A percentile compares a stretch with the other conserved stretches of the same genome.
phyloP scores from a whole-genome alignment of 2,797 vertebrate genomes.

The Otus scops region DNA sequence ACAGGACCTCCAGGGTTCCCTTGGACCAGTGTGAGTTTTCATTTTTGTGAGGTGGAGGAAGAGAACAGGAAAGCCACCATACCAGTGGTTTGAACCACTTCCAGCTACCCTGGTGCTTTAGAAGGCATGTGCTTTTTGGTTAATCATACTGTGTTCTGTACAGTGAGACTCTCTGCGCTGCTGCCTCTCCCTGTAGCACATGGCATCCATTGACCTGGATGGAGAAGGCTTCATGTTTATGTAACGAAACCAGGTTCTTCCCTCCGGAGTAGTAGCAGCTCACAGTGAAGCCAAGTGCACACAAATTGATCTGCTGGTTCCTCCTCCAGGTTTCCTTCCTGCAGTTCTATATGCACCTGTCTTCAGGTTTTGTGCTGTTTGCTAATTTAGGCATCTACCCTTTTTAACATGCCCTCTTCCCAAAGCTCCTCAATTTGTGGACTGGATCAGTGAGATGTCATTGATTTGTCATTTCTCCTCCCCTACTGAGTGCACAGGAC shows the following conservation, averaged over 20 bases:
- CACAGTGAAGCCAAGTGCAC: not conserved
- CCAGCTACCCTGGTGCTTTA: not conserved
- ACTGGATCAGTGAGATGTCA: not conserved
- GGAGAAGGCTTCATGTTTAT: not conserved
- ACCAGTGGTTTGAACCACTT: not conserved
- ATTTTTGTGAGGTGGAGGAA: not conserved
- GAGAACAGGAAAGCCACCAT: not conserved
- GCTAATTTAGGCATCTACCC: not conserved
- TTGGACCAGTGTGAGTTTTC: fast-evolving
- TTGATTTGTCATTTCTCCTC: not conserved
- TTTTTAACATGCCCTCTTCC: not conserved
- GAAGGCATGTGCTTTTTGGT: not conserved
- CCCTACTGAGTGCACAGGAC: not conserved
- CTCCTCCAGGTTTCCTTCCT: not conserved
- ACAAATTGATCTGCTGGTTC: not conserved
- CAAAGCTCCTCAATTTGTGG: not conserved
- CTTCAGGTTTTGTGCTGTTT: not conserved
- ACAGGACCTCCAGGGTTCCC: not conserved
- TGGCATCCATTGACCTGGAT: not conserved
- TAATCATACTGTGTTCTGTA: not conserved
- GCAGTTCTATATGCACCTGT: not conserved
- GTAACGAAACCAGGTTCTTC: not conserved
- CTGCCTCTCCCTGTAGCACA: not conserved
- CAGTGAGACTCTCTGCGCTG: not conserved
- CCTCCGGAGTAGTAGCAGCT: not conserved